phyloP scores from a whole-genome alignment of 2,797 vertebrate species.

The Sitta carolinensis region DNA sequence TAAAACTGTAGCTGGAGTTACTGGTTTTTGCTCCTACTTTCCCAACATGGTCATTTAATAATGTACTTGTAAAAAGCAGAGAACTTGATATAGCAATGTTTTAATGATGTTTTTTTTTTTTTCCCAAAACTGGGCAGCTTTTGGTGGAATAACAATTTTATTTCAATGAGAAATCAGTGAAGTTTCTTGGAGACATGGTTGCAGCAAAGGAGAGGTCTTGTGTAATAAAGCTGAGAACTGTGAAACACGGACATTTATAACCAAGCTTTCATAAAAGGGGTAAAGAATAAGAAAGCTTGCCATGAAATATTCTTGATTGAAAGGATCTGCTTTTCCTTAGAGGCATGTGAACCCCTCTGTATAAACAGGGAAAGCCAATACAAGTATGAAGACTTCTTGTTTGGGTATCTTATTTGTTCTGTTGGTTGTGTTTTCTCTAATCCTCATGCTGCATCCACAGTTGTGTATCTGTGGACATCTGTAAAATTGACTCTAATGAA shows the following conservation, averaged over 20 bases:
- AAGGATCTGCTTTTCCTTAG: not conserved
- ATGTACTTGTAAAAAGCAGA: not conserved
- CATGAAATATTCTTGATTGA: not conserved
- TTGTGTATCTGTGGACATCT: not conserved
- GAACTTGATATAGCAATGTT: not conserved
- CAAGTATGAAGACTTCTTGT: not conserved
- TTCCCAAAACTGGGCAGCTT: fast-evolving
- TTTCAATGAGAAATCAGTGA: not conserved
- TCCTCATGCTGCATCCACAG: not conserved
- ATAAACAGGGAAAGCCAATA: not conserved
- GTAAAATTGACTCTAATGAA: not conserved
- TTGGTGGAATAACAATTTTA: not conserved
- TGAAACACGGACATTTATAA: not conserved
- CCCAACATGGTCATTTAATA: not conserved
- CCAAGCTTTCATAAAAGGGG: not conserved
- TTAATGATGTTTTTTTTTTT: not conserved
- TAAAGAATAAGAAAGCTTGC: not conserved
- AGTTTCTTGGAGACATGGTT: not conserved
- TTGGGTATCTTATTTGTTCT: not conserved
- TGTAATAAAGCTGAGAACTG: not conserved
- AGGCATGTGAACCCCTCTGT: not conserved
- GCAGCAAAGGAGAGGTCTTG: not conserved
- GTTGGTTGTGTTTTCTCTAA: not conserved
- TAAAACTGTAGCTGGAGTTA: not conserved
- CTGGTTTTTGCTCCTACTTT: not conserved